Conservation (phyloP, 2,113 vertebrate species). For the Stercorarius parasiticus region DNA sequence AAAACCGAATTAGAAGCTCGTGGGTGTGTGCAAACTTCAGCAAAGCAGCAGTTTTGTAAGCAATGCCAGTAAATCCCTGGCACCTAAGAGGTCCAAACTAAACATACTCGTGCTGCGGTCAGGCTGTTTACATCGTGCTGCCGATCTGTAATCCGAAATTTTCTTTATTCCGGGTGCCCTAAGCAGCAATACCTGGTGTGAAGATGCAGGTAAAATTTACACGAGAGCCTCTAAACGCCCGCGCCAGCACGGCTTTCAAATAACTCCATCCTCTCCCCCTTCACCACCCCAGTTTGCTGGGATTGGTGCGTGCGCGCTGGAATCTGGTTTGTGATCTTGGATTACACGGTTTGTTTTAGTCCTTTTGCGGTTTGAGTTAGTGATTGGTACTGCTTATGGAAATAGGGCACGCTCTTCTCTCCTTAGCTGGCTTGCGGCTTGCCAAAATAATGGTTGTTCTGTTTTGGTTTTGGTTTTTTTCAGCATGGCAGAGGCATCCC, state of each 20-base stretch:
- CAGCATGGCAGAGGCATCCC: background rate
- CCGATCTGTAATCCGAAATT: background rate
- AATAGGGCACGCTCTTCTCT: background rate
- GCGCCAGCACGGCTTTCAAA: background rate
- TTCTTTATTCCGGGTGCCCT: background rate
- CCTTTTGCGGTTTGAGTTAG: background rate
- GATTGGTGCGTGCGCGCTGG: background rate
- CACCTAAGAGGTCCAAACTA: too few relatives aligned
- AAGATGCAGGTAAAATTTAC: background rate
- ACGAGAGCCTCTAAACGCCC: fast-evolving
- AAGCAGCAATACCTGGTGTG: background rate
- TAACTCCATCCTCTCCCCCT: background rate
- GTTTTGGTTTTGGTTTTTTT: background rate
- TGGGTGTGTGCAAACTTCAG: background rate
- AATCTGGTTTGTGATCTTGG: background rate
- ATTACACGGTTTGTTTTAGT: background rate
- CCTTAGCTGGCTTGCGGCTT: background rate
- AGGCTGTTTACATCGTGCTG: background rate
- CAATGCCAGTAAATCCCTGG: background rate
- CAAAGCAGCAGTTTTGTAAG: background rate
- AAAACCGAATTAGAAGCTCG: background rate
- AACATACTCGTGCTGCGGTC: fast-evolving
- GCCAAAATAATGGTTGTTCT: background rate
- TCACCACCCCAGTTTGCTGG: background rate
- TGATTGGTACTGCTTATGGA: background rate